phyloP scores from a whole-genome alignment of 1,140 invertebrate genomes.

The Orius insidiosus region DNA sequence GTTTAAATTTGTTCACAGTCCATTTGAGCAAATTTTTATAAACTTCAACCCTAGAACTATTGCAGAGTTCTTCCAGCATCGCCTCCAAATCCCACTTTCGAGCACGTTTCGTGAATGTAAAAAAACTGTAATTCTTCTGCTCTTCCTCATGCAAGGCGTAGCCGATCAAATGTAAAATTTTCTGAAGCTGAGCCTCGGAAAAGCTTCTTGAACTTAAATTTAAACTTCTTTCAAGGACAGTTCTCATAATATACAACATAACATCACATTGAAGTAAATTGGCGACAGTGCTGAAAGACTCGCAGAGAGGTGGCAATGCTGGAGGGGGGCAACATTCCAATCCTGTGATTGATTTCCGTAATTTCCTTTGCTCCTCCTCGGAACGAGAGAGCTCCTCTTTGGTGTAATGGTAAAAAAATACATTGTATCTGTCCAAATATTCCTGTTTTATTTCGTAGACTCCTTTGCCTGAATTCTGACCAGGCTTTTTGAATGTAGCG shows the following conservation, averaged over 20 bases:
- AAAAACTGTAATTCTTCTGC: conserved; percentile 53
- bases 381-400: conserved; percentile 87
- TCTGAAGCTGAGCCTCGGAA: conserved; percentile 81
- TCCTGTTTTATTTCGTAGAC: conserved; percentile 79
- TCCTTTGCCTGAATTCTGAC: conserved; percentile 49
- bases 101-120: conserved; percentile 59
- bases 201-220: conserved; percentile 61
- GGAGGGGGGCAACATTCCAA: conserved; percentile 87
- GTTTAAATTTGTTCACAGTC: conserved; percentile 57
- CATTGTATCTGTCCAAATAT: conserved; percentile 75
- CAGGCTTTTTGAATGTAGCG: conserved; percentile 76
- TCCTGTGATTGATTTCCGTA: conserved; percentile 55
- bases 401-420: conserved; percentile 97
- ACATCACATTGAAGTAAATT: conserved; percentile 82
- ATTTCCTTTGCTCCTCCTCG: conserved; percentile 73
- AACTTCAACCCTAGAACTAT: conserved; percentile 54
- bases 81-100: conserved; percentile 48
- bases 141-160: conserved; percentile 87
- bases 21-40: conserved; percentile 75
- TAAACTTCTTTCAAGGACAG: conserved; percentile 50
- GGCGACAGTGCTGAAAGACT: conserved; percentile 57
- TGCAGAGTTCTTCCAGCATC: conserved; percentile 49
- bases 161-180: conserved; percentile 37
- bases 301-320: conserved; percentile 55
- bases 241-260: conserved; percentile 67